These are phyloP conservation scores for Acropora yongei DNA, from an alignment of 64 coral and sea anemone genomes.

Conservation along the genomic window DNA sequence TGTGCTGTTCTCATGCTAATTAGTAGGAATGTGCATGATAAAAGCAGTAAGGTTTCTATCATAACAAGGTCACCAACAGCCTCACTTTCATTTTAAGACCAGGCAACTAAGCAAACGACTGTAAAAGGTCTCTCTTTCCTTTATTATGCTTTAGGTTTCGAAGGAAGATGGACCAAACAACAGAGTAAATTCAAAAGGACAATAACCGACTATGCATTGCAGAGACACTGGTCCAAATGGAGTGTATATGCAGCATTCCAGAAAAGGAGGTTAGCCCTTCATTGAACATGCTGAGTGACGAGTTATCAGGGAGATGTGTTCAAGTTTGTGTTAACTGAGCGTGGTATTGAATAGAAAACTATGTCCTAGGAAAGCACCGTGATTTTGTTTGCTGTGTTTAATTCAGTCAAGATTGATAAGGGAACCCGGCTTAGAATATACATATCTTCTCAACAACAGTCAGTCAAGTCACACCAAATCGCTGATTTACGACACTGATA, in stretches of 20 bases:
- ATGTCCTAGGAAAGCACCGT: neutral
- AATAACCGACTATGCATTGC: neutral
- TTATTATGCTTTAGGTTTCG: slow-evolving; percentile 9
- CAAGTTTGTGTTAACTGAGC: neutral
- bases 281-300: neutral
- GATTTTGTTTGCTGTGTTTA: neutral
- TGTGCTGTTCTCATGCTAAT: no score
- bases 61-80: no score
- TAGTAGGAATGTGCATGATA: no score
- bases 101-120: no score
- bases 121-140: neutral
- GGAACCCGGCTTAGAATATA: no score
- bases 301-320: neutral
- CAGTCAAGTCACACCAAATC: no score
- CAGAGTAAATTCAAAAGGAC: slow-evolving; percentile 32
- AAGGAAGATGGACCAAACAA: slow-evolving; percentile 36
- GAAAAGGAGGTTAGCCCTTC: no score
- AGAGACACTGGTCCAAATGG: no score
- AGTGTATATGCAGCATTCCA: neutral
- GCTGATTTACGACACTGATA: no score
- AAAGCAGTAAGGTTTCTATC: no score
- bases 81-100: no score
- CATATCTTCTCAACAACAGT: no score
- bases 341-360: neutral
- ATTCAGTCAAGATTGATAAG: neutral